A percentile compares a stretch with the other conserved stretches of the same genome.
Conservation (phyloP, 2,888 invertebrate species). For the Acanthacorydalis orientalis region DNA sequence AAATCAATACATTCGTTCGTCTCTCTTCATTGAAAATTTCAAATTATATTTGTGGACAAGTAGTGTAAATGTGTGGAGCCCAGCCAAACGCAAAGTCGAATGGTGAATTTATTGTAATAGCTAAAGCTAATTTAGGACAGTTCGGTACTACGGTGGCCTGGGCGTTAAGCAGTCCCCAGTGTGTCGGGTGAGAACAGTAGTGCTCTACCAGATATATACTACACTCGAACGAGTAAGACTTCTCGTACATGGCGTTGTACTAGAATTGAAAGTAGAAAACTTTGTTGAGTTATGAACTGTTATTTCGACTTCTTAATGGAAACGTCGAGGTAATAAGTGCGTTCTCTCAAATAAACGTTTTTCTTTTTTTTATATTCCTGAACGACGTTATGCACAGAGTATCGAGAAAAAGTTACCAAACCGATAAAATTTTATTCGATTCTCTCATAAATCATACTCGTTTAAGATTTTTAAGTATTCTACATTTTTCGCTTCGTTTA, state of each 20-base stretch:
- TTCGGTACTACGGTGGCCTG: background rate
- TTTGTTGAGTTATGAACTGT: background rate
- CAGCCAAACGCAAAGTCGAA: conserved; percentile 5
- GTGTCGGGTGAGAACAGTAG: background rate
- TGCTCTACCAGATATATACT: background rate
- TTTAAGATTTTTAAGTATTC: too few species aligned
- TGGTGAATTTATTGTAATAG: conserved; percentile 6
- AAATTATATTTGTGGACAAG: too few species aligned
- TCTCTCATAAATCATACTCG: too few species aligned
- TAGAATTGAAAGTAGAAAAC: background rate
- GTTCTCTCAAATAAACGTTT: too few species aligned
- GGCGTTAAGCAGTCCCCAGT: background rate
- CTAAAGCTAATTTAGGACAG: conserved; percentile 5
- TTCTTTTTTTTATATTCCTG: too few species aligned
- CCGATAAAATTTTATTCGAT: too few species aligned
- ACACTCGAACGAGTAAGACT: background rate
- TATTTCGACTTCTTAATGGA: background rate
- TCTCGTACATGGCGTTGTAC: background rate
- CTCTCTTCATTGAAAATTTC: too few species aligned
- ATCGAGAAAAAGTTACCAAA: too few species aligned
- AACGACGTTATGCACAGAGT: too few species aligned
- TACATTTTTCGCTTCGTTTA: too few species aligned
- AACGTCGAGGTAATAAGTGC: too few species aligned
- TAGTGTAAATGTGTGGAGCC: background rate
- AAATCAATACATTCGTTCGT: too few species aligned